Conservation (phyloP, 1,140 invertebrate genomes). For the Drosophila pseudoobscura region DNA sequence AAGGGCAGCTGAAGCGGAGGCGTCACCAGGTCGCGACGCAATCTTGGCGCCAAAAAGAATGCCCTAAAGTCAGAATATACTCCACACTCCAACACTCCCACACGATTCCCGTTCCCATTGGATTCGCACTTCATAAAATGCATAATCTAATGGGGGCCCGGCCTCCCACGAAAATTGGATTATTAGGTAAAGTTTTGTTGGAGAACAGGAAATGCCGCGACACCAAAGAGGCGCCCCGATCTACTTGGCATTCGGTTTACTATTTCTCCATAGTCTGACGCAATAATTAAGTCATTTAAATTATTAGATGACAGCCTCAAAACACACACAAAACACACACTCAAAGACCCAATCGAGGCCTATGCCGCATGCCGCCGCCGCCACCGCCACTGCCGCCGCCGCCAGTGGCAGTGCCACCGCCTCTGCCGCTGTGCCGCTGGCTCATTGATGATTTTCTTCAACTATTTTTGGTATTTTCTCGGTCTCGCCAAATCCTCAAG, state of each 20-base stretch:
- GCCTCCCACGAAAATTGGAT: slow-evolving; percentile 23
- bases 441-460: slow-evolving; percentile 48
- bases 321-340: slow-evolving; percentile 29
- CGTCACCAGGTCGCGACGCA: slow-evolving; percentile 61
- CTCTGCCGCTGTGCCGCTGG: too few species aligned
- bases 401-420: too few species aligned
- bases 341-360: slow-evolving; percentile 15
- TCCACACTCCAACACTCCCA: not conserved
- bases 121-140: slow-evolving; percentile 80
- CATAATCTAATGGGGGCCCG: slow-evolving; percentile 55
- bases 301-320: slow-evolving; percentile 75
- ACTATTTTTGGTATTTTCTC: slow-evolving; percentile 67
- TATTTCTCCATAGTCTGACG: slow-evolving; percentile 69
- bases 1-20: slow-evolving; percentile 64
- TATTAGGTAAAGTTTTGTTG: slow-evolving; percentile 32
- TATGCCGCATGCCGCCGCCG: slow-evolving; percentile 29
- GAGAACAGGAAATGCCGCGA: slow-evolving; percentile 60
- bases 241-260: slow-evolving; percentile 52
- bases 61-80: slow-evolving; percentile 2
- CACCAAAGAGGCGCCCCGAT: slow-evolving; percentile 55
- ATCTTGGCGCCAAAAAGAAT: slow-evolving; percentile 66
- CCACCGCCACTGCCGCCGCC: not conserved
- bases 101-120: slow-evolving; percentile 19
- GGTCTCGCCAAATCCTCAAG: slow-evolving; percentile 71
- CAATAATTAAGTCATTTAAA: slow-evolving; percentile 81